phyloP scores from a whole-genome alignment of 2,113 vertebrate genomes.

The Oceanodroma tethys region DNA sequence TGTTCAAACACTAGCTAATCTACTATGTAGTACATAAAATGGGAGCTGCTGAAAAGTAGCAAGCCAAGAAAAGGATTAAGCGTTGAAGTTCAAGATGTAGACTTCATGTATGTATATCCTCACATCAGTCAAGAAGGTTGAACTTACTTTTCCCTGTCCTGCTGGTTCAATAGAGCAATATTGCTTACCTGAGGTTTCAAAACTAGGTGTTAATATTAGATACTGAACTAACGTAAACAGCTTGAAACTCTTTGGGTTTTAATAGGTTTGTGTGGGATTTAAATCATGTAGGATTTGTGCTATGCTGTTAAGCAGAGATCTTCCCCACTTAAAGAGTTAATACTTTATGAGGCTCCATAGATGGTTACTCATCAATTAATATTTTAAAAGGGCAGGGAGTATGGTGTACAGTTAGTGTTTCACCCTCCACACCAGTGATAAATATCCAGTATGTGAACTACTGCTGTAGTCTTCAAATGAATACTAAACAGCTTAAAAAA shows the following conservation, averaged over 20 bases:
- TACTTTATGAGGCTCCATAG: slow-evolving; percentile 27
- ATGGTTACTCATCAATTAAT: slow-evolving; percentile 46
- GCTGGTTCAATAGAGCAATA: not conserved
- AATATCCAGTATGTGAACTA: slow-evolving; percentile 3
- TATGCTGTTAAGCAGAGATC: not conserved
- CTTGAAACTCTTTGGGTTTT: not conserved
- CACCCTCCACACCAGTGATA: not conserved
- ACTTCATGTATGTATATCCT: not conserved
- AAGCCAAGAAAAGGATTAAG: not conserved
- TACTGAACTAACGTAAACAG: not conserved
- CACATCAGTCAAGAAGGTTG: rapidly evolving
- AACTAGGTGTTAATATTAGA: not conserved
- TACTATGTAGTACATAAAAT: not conserved
- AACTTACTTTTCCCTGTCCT: not conserved
- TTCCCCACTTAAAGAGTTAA: slow-evolving; percentile 42
- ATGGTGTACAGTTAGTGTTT: slow-evolving; percentile 36
- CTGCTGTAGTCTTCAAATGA: slow-evolving; percentile 2
- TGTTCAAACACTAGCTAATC: not conserved
- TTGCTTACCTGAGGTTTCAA: not conserved
- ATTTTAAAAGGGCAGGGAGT: slow-evolving; percentile 55
- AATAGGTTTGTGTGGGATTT: not conserved
- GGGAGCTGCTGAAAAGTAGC: not conserved
- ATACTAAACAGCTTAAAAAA: not conserved
- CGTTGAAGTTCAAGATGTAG: not conserved
- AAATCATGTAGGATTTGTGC: not conserved